Percentiles rank a stretch among this genome's conserved stretches.
Conservation (phyloP, 1,140 invertebrate genomes). For the Brachionus manjavacas region DNA sequence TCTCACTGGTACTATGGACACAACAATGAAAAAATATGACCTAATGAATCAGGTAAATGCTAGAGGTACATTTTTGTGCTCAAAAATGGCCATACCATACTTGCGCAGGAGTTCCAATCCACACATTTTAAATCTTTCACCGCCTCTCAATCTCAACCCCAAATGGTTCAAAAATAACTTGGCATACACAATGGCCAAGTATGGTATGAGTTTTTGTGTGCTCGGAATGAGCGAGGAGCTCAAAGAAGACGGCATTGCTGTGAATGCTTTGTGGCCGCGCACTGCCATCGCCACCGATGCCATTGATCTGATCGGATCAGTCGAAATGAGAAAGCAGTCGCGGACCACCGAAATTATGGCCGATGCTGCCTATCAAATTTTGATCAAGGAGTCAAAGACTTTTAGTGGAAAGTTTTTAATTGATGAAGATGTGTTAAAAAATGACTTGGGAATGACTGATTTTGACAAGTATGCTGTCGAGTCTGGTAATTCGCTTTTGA, state of each 20-base stretch:
- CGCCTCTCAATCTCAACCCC: constrained; percentile 81
- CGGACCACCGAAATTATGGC: constrained; percentile 87
- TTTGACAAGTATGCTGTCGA: constrained; percentile 69
- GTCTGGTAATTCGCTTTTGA: constrained; percentile 59
- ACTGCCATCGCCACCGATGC: constrained; percentile 92
- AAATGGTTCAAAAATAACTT: constrained; percentile 88
- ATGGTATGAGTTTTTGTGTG: constrained; percentile 98
- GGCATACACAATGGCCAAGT: constrained; percentile 96
- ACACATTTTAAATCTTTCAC: constrained; percentile 91
- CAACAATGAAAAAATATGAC: constrained; percentile 77
- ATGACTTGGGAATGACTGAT: constrained; percentile 72
- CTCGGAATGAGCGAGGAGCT: constrained; percentile 93
- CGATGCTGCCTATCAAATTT: constrained; percentile 83
- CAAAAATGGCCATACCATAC: constrained; percentile 83
- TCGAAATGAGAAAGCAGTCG: constrained; percentile 62
- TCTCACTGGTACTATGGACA: constrained; percentile 75
- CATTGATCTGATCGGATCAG: constrained; percentile 84
- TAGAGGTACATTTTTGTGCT: constrained; percentile 60
- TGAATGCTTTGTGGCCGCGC: constrained; percentile 93
- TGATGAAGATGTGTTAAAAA: constrained; percentile 81
- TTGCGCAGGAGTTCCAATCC: constrained; percentile 74
- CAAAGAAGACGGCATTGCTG: constrained; percentile 73
- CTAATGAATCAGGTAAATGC: constrained; percentile 58
- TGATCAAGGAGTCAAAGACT: constrained; percentile 70
- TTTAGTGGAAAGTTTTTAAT: constrained; percentile 86